Conservation (phyloP, 2,113 vertebrate species). For the Lepisosteus oculatus region DNA sequence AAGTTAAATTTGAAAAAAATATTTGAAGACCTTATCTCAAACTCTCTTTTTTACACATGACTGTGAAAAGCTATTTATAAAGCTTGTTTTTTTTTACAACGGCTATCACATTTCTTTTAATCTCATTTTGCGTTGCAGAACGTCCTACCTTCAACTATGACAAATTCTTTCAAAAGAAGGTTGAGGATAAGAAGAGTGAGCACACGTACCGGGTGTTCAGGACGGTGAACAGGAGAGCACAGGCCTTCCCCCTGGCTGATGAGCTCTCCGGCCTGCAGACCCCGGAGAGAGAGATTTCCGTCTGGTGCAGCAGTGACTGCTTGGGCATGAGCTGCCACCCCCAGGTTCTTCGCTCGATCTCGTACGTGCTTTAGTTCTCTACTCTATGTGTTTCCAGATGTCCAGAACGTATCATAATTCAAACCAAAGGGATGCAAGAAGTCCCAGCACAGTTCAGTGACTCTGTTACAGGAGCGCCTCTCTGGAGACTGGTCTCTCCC, state of each 20-base stretch:
- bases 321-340: conserved; percentile 97
- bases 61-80: no score
- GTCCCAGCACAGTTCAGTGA: no score
- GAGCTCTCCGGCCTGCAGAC: conserved; percentile 77
- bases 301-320: conserved; percentile 98
- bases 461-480: no score
- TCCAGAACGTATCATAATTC: no score
- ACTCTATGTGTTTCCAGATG: no score
- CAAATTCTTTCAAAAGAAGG: conserved; percentile 90
- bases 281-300: conserved; percentile 81
- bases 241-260: conserved; percentile 89
- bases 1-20: no score
- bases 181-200: conserved; percentile 89
- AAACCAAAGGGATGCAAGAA: no score
- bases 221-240: conserved; percentile 87
- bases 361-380: conserved; percentile 67
- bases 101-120: no score
- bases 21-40: no score
- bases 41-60: no score
- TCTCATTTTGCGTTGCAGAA: conserved; percentile 44
- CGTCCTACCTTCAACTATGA: conserved; percentile 88
- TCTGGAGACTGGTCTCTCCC: no score
- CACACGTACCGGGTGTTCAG: conserved; percentile 96
- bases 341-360: conserved; percentile 78
- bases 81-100: no score